Evolutionary conservation across 2,888 invertebrate genomes (phyloP).

Genomic region (Nephrocerus scutellatus): DNA sequence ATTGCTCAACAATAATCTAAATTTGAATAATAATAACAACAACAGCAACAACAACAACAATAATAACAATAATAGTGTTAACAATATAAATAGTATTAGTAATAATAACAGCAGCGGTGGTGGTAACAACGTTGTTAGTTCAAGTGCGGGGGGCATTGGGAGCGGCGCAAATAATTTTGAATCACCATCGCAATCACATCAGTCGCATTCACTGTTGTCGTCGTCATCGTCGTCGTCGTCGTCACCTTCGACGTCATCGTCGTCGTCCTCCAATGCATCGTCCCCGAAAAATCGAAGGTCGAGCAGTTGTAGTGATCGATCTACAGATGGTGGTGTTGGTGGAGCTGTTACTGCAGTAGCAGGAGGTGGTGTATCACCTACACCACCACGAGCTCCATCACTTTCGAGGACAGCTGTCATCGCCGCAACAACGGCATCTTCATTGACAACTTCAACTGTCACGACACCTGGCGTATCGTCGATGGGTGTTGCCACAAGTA

Average conservation of each 20-base stretch:
- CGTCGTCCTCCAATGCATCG: slow-evolving; percentile 20
- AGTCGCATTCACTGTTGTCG: too few relatives aligned
- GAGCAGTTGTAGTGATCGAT: slow-evolving; percentile 39
- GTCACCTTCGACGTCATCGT: too few relatives aligned
- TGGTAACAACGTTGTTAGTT: slow-evolving; percentile 3
- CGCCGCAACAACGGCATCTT: too few relatives aligned
- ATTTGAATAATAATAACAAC: slow-evolving; percentile 30
- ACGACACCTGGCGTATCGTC: slow-evolving; percentile 44
- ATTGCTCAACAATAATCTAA: slow-evolving; percentile 29
- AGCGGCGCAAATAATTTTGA: slow-evolving; percentile 17
- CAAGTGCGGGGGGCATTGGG: slow-evolving; percentile 8
- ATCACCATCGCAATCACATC: too few relatives aligned
- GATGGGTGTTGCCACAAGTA: slow-evolving; percentile 44
- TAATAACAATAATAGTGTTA: slow-evolving; percentile 22
- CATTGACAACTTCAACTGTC: slow-evolving; percentile 26
- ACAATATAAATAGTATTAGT: not conserved
- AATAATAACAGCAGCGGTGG: slow-evolving; percentile 9
- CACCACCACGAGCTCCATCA: slow-evolving; percentile 31
- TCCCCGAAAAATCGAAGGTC: slow-evolving; percentile 30
- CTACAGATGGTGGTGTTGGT: slow-evolving; percentile 49
- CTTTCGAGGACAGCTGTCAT: too few relatives aligned
- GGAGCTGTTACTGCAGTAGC: slow-evolving; percentile 23
- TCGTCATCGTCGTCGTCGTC: too few relatives aligned
- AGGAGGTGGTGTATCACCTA: slow-evolving; percentile 30
- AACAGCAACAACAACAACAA: slow-evolving; percentile 26